phyloP scores from a whole-genome alignment of 2,113 vertebrate genomes.

The Sialia sialis region DNA sequence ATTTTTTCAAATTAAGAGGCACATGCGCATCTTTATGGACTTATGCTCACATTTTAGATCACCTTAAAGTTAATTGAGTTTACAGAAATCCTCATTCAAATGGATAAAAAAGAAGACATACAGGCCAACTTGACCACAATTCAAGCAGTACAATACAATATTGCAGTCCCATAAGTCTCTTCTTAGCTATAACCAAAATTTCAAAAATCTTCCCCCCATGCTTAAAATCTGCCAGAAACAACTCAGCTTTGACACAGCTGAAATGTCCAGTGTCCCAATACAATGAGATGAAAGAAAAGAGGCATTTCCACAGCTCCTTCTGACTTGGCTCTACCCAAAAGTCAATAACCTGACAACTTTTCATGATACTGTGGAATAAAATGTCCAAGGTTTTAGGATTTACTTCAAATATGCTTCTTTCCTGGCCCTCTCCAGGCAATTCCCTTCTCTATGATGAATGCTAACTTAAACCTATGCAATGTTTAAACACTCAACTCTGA shows the following conservation, averaged over 20 bases:
- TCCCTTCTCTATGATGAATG: background rate
- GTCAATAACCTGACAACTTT: background rate
- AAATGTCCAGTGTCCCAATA: background rate
- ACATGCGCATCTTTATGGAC: background rate
- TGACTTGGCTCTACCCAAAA: background rate
- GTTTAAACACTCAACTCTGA: background rate
- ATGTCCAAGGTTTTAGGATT: background rate
- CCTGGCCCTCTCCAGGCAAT: background rate
- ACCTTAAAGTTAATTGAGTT: background rate
- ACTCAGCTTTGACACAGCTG: background rate
- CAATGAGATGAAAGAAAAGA: background rate
- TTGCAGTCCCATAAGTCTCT: background rate
- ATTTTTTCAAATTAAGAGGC: background rate
- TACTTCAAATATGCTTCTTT: background rate
- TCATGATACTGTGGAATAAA: background rate
- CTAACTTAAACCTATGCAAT: background rate
- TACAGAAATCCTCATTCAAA: background rate
- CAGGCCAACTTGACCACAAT: background rate
- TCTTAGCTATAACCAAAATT: background rate
- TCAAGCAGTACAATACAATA: background rate
- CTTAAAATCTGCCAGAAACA: background rate
- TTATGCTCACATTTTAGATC: background rate
- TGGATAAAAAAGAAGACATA: background rate
- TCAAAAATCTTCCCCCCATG: background rate
- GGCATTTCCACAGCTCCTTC: background rate